phyloP scores from a whole-genome alignment of 2,888 invertebrate genomes.

The Peribatodes rhomboidaria region DNA sequence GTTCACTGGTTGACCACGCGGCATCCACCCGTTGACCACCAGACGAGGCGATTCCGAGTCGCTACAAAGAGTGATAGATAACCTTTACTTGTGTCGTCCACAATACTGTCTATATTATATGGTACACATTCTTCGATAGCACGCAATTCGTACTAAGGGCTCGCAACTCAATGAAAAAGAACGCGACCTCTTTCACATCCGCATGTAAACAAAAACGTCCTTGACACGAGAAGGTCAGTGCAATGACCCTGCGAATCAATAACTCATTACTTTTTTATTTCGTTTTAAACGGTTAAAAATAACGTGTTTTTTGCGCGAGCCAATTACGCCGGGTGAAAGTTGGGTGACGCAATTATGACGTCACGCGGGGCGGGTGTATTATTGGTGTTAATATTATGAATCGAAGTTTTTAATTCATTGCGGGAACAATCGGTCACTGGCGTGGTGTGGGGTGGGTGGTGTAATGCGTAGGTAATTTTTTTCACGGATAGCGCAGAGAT shows the following conservation, averaged over 20 bases:
- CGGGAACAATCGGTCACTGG: conserved; percentile 8
- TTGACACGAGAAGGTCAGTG: conserved; percentile 66
- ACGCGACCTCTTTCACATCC: conserved; percentile 4
- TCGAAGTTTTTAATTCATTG: conserved; percentile 46
- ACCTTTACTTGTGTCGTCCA: too few relatives aligned
- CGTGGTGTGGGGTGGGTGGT: background rate
- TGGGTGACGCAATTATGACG: conserved; percentile 62
- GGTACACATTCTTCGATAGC: too few relatives aligned
- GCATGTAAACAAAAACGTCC: conserved; percentile 65
- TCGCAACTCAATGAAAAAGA: background rate
- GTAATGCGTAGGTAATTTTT: background rate
- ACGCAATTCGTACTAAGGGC: too few relatives aligned
- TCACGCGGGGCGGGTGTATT: conserved; percentile 45
- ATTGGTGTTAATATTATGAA: conserved; percentile 48
- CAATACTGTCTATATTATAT: too few relatives aligned
- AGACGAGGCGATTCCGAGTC: too few relatives aligned
- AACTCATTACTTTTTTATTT: conserved; percentile 78
- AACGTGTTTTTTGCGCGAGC: conserved; percentile 66
- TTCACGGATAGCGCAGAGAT: background rate
- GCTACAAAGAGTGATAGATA: too few relatives aligned
- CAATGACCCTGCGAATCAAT: conserved; percentile 70
- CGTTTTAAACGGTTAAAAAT: conserved; percentile 72
- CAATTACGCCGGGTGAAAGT: conserved; percentile 62
- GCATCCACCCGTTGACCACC: too few relatives aligned
- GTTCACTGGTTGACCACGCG: too few relatives aligned